Percentiles rank a stretch among this genome's conserved stretches.
Evolutionary conservation across 2,888 invertebrate species (phyloP).

Genomic region (Eupithecia abbreviata): DNA sequence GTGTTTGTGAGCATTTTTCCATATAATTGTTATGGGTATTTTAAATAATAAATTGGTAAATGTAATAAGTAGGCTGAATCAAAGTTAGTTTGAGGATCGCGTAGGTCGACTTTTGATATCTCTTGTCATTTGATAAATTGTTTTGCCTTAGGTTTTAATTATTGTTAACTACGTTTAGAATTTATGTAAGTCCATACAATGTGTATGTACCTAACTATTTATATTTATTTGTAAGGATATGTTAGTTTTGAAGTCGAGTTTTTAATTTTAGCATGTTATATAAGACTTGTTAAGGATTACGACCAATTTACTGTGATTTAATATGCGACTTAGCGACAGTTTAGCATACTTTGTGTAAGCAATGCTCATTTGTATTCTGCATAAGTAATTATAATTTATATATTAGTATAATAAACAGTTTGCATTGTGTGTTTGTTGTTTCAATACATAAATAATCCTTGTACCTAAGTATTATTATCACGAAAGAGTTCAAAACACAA

Average conservation of each 20-base stretch:
- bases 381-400: constrained; percentile 38
- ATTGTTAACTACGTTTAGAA: constrained; percentile 15
- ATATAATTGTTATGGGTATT: background rate
- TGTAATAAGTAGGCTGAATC: background rate
- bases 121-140: constrained; percentile 27
- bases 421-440: constrained; percentile 27
- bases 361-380: constrained; percentile 52
- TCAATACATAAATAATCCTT: background rate
- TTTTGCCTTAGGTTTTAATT: constrained; percentile 15
- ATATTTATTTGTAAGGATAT: constrained; percentile 41
- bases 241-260: constrained; percentile 39
- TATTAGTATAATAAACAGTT: constrained; percentile 41
- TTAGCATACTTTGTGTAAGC: constrained; percentile 61
- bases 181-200: constrained; percentile 26
- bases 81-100: background rate
- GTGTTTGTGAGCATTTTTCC: background rate
- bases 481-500: too few species aligned
- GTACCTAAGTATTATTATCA: too few species aligned
- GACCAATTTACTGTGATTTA: constrained; percentile 73
- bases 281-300: constrained; percentile 35
- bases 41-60: background rate
- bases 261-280: constrained; percentile 38
- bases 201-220: constrained; percentile 40
- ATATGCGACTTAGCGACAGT: constrained; percentile 59
- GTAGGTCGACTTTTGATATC: background rate